Evolutionary conservation across 2,888 invertebrate species (phyloP).

Genomic region (Luperina testacea): DNA sequence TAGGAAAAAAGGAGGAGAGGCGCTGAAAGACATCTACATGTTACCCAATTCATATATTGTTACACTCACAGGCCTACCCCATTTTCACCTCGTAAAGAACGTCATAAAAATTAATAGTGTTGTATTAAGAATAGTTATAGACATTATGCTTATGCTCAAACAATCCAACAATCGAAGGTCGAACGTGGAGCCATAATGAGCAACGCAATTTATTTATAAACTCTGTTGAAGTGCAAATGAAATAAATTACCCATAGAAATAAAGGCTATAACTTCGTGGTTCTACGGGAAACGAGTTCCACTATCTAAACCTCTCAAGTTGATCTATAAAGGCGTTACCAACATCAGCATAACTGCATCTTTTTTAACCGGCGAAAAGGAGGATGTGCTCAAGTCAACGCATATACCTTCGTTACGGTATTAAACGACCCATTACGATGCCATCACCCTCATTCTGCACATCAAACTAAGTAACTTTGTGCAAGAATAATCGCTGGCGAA

Average conservation of each 20-base stretch:
- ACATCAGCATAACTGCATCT: background rate
- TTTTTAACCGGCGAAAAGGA: background rate
- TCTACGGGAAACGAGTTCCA: background rate
- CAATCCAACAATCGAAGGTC: slow-evolving; percentile 22
- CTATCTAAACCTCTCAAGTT: background rate
- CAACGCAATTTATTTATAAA: background rate
- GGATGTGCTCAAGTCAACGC: background rate
- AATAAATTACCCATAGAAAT: too few relatives aligned
- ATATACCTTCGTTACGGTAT: background rate
- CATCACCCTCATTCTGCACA: background rate
- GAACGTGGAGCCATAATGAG: slow-evolving; percentile 20
- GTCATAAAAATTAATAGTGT: background rate
- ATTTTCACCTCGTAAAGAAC: background rate
- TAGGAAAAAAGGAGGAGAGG: background rate
- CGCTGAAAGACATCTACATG: background rate
- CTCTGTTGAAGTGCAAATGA: background rate
- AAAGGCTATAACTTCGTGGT: background rate
- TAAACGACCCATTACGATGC: background rate
- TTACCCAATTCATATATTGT: background rate
- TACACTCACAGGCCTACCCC: background rate
- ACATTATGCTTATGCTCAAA: background rate
- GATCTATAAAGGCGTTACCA: background rate
- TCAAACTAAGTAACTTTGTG: background rate
- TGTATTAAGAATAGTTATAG: background rate
- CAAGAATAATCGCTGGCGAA: background rate